Evolutionary conservation across 2,797 vertebrate species (phyloP), one percentile per base, ranked within the genome.

Genomic region (Labroides dimidiatus): DNA sequence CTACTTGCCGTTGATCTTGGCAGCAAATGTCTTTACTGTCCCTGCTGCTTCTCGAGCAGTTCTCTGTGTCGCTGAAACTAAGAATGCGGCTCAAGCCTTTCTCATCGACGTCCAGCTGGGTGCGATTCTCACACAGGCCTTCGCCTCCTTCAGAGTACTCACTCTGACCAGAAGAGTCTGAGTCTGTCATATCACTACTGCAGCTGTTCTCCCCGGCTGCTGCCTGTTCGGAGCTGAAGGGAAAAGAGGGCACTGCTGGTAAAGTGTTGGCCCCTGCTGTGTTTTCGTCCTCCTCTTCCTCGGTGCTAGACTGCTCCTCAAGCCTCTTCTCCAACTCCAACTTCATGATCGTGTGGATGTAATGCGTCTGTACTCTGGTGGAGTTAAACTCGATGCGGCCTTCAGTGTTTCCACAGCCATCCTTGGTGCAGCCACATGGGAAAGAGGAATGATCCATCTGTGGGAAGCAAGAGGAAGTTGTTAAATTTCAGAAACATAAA

Each of bases 391-490:
- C 97, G 0, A 98, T 96, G 60, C 97, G 95, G 64, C 98, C 98
- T 64, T 95, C 93, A 0, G 91, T 96, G 92, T 99, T 99, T 68
- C 96, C 95, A 0, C 98, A 99, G 77, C 97, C 95, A 0, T 98
- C 97, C 84, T 94, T 96, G 30, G 96, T 97, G 81, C 98, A 99
- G 64, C 97, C 96, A 0, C 98, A 99, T 2, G 98, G 98, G 88
- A 99, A 99, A 0, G 95, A 94, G 3, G 97, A 97, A 89, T 98
- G 97, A 88, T 99, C 97, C 96, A 97, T 98, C 98, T 99, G 91
- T 0, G 12, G 49, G 45, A 50, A 59, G 23, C 19, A 41, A 27
- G 55, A 54, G 13, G n/a, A 64, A 68, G 12, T 1, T 9, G 43
- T 72, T 76, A 16, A 42, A 60, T 50, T n/a, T n/a, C 6, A 16